phyloP scores from a whole-genome alignment of 2,113 vertebrate species.

The Tachysurus vachellii region DNA sequence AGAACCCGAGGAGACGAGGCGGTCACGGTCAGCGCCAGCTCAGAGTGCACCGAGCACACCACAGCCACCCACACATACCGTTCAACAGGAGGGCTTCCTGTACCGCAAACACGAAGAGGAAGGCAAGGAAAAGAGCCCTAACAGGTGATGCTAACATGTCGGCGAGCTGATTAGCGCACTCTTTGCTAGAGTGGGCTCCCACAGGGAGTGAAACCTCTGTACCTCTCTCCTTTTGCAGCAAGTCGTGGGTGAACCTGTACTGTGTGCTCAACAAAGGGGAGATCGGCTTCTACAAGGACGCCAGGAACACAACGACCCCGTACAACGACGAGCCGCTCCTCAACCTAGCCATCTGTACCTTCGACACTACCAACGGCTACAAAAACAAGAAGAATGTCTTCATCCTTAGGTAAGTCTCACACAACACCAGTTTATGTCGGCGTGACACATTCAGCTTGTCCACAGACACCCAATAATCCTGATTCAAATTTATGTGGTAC shows the following conservation, averaged over 20 bases:
- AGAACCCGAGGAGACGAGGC: slow-evolving; percentile 82
- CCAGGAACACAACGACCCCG: slow-evolving; percentile 74
- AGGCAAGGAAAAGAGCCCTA: slow-evolving; percentile 84
- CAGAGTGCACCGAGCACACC: slow-evolving; percentile 78
- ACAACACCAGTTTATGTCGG: neutral
- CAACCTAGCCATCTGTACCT: slow-evolving; percentile 77
- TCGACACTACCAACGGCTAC: slow-evolving; percentile 85
- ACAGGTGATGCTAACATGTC: slow-evolving; percentile 68
- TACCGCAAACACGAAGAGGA: slow-evolving; percentile 90
- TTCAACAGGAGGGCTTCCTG: slow-evolving; percentile 86
- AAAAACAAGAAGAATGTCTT: slow-evolving; percentile 94
- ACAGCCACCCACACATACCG: slow-evolving; percentile 81
- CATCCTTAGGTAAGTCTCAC: slow-evolving; percentile 78
- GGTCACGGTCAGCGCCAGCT: slow-evolving; percentile 87
- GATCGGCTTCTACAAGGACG: slow-evolving; percentile 87
- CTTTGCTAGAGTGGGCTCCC: neutral
- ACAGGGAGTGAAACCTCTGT: neutral
- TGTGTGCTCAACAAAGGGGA: slow-evolving; percentile 83
- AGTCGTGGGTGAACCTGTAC: slow-evolving; percentile 89
- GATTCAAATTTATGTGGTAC: neutral
- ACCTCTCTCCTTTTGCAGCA: slow-evolving; percentile 60
- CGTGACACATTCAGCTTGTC: neutral
- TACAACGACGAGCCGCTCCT: slow-evolving; percentile 86
- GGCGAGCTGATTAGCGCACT: neutral
- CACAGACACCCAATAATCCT: neutral